phyloP scores from a whole-genome alignment of 2,113 vertebrate genomes.

The Okapia johnstoni region DNA sequence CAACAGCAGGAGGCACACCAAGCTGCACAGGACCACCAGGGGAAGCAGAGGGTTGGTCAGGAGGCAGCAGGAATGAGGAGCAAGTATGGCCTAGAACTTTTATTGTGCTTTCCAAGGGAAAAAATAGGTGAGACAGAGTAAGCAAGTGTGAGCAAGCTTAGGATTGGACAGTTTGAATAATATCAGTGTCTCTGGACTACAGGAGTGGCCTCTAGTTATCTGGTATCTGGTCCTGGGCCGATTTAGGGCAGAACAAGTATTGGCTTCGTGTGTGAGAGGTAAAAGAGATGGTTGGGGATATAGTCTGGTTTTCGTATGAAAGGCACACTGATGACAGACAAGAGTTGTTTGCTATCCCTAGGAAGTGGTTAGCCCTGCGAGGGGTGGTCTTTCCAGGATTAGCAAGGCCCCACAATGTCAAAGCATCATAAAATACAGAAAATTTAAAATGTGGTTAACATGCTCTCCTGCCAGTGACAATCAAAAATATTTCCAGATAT shows the following conservation, averaged over 20 bases:
- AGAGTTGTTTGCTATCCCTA: background rate
- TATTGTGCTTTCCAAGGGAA: background rate
- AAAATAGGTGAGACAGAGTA: background rate
- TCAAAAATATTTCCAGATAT: background rate
- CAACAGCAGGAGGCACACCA: background rate
- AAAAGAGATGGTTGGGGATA: background rate
- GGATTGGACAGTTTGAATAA: background rate
- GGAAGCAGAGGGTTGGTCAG: background rate
- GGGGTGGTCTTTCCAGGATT: background rate
- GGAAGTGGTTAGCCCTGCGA: background rate
- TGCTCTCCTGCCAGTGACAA: background rate
- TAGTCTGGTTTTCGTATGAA: background rate
- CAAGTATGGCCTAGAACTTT: background rate
- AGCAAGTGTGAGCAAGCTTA: background rate
- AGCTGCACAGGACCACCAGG: accelerated
- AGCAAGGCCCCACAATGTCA: background rate
- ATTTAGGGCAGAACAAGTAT: background rate
- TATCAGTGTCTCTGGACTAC: background rate
- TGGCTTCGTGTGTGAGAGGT: background rate
- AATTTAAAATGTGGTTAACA: background rate
- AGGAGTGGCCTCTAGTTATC: background rate
- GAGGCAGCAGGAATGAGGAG: background rate
- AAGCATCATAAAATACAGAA: background rate
- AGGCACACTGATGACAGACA: background rate
- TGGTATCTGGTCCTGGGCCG: background rate